These are phyloP conservation scores for Gortyna flavago DNA, from an alignment of 2,888 invertebrate species.

Conservation along the genomic window DNA sequence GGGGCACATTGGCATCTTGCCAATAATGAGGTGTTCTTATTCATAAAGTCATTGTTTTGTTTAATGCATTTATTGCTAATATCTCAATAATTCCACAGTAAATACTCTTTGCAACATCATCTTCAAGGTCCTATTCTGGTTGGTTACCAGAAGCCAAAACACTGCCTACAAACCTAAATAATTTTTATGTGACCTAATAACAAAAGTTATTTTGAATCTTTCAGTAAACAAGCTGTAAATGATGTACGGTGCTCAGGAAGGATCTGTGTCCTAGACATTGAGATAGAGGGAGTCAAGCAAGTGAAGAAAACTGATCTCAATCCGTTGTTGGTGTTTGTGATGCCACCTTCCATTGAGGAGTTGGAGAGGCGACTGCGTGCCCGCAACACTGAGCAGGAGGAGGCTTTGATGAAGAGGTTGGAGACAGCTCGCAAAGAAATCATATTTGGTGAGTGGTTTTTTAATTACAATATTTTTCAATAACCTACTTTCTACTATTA, in stretches of 20 bases:
- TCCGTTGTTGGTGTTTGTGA: constrained; percentile 96
- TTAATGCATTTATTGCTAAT: constrained; percentile 55
- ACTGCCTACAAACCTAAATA: not conserved
- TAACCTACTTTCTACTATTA: not conserved
- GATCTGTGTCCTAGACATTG: constrained; percentile 98
- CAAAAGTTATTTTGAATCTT: constrained; percentile 68
- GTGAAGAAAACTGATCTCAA: constrained; percentile 95
- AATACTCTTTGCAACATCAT: not conserved
- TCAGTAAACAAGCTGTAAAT: constrained; percentile 95
- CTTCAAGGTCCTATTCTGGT: not conserved
- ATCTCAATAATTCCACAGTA: constrained; percentile 26
- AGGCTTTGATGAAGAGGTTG: constrained; percentile 94
- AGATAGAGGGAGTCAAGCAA: constrained; percentile 97
- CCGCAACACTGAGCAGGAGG: constrained; percentile 97
- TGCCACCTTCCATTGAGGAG: constrained; percentile 96
- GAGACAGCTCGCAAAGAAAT: constrained; percentile 95
- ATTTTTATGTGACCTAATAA: constrained; percentile 34
- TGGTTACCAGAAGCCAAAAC: not conserved
- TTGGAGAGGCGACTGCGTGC: constrained; percentile 93
- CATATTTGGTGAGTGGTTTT: constrained; percentile 92
- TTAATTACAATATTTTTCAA: not conserved
- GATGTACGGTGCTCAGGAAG: constrained; percentile 94
- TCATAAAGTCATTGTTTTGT: constrained; percentile 79
- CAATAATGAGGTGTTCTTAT: constrained; percentile 76
- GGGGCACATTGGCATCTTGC: constrained; percentile 78